Conservation (phyloP, 2,888 invertebrate species). For the Dolichopus griseipennis region DNA sequence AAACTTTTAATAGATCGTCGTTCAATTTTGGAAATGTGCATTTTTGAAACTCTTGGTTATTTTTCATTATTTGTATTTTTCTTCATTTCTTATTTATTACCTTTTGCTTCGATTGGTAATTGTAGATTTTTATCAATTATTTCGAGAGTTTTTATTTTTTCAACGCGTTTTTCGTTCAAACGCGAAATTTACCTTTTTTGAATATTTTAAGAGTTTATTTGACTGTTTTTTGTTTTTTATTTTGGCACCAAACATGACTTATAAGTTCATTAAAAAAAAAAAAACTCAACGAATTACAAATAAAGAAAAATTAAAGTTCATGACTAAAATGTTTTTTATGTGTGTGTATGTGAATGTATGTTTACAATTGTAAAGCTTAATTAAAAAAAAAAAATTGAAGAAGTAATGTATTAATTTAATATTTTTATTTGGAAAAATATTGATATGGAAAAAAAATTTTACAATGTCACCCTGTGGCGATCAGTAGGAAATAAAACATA, state of each 20-base stretch:
- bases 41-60: no score
- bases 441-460: background rate
- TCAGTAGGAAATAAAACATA: background rate
- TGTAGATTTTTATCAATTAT: constrained; percentile 1
- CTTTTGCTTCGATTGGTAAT: background rate
- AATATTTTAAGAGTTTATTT: background rate
- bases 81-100: background rate
- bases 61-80: no score
- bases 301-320: background rate
- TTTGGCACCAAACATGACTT: background rate
- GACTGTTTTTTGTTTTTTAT: background rate
- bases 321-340: background rate
- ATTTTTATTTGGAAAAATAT: background rate
- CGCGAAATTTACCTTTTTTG: background rate
- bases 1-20: no score
- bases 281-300: no score
- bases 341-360: background rate
- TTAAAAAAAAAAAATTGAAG: background rate
- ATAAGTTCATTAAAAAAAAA: background rate
- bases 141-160: background rate
- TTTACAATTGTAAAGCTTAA: background rate
- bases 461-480: constrained; percentile 4
- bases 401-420: background rate
- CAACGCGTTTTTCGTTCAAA: no score
- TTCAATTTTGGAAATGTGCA: no score